Conservation (phyloP, 2,113 vertebrate species). For the Ictidomys tridecemlineatus region DNA sequence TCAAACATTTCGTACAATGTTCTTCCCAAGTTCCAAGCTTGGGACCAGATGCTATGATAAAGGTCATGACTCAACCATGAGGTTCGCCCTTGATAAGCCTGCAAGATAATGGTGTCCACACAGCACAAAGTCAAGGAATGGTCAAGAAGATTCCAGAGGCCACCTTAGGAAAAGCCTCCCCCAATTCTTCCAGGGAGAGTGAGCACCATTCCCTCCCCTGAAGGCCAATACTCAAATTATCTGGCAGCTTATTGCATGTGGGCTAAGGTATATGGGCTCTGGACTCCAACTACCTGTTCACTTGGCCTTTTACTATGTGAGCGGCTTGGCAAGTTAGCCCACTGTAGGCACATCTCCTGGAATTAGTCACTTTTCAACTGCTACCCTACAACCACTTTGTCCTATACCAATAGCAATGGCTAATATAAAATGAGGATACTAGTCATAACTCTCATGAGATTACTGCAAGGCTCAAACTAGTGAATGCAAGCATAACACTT, state of each 20-base stretch:
- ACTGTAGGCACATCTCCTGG: background rate
- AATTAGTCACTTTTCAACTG: background rate
- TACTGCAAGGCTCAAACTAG: background rate
- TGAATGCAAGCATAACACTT: background rate
- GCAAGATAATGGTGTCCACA: rapidly evolving
- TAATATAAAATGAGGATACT: background rate
- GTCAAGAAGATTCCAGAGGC: rapidly evolving
- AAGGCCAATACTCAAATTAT: no score
- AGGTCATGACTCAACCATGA: background rate
- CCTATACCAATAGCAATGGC: background rate
- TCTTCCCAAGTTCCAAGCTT: background rate
- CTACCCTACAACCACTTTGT: background rate
- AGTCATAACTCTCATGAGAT: background rate
- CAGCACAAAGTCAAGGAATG: background rate
- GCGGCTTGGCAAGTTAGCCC: no score
- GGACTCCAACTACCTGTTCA: no score
- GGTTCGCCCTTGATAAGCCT: no score
- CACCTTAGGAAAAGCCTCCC: background rate
- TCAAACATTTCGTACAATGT: background rate
- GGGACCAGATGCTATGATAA: background rate
- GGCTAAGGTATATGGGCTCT: background rate
- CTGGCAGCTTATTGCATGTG: background rate
- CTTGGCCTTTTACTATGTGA: rapidly evolving
- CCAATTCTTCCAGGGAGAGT: background rate
- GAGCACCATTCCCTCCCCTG: background rate